A percentile compares a stretch with the other conserved stretches of the same genome.
phyloP scores from a whole-genome alignment of 2,888 invertebrate genomes.

The Peribatodes rhomboidaria region DNA sequence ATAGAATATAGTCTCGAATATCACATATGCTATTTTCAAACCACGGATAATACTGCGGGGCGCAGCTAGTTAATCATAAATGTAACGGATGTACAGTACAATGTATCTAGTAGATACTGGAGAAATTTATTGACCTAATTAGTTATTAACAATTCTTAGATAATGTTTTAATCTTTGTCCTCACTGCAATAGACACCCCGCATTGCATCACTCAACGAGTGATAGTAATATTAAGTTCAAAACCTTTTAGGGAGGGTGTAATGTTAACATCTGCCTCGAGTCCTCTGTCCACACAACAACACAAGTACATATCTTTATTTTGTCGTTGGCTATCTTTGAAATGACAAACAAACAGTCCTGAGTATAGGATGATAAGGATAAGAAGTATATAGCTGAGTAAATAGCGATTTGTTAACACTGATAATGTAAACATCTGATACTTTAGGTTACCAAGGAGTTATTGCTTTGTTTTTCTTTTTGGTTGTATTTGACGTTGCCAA shows the following conservation, averaged over 20 bases:
- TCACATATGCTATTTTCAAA: no score
- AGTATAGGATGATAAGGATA: conserved; percentile 24
- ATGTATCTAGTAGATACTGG: background rate
- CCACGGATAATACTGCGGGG: no score
- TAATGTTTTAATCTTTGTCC: background rate
- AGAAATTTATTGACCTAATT: background rate
- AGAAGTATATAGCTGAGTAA: conserved; percentile 10
- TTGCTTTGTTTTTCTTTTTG: background rate
- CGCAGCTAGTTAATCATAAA: no score
- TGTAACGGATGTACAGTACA: no score
- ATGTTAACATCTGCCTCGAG: background rate
- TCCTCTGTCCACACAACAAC: conserved; percentile 9
- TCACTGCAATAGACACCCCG: background rate
- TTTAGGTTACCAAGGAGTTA: background rate
- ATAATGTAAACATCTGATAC: conserved; percentile 7
- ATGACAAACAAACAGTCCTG: conserved; percentile 30
- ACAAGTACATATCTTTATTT: conserved; percentile 30
- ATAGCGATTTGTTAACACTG: conserved; percentile 27
- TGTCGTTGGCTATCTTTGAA: conserved; percentile 32
- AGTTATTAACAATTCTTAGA: background rate
- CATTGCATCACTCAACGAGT: conserved; percentile 1
- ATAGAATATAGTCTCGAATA: no score
- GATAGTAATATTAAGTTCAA: background rate
- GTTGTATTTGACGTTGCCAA: background rate
- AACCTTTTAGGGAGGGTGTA: conserved; percentile 2